Percentiles rank a stretch among this genome's conserved stretches.
Conservation (phyloP, 2,888 invertebrate genomes). For the Torymus aiolomorphi region DNA sequence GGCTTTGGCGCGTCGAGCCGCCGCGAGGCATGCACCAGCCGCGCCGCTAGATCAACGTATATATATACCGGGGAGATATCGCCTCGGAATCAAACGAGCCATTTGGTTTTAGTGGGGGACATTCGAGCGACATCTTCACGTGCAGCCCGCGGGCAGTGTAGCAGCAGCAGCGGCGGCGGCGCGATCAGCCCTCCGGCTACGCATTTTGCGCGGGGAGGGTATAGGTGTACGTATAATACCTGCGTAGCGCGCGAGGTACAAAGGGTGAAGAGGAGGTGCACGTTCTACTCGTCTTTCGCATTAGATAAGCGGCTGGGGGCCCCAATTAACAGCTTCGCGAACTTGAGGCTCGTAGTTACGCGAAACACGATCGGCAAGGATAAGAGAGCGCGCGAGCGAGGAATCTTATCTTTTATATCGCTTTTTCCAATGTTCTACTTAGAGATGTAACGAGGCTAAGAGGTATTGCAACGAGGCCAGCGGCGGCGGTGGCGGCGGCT, state of each 20-base stretch:
- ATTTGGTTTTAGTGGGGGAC: slow-evolving; percentile 73
- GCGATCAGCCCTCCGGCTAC: slow-evolving; percentile 53
- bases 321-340: slow-evolving; percentile 55
- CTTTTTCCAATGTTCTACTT: slow-evolving; percentile 16
- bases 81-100: slow-evolving; percentile 75
- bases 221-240: background rate
- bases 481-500: background rate
- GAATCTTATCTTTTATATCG: slow-evolving; percentile 37
- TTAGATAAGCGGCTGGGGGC: slow-evolving; percentile 54
- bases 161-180: slow-evolving; percentile 47
- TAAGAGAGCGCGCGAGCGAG: background rate
- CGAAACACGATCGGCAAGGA: slow-evolving; percentile 34
- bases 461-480: background rate
- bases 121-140: slow-evolving; percentile 71
- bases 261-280: background rate
- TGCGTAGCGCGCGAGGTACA: background rate
- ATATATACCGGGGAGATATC: slow-evolving; percentile 67
- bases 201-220: too few relatives aligned
- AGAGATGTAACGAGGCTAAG: slow-evolving; percentile 4
- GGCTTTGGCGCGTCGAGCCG: too few relatives aligned
- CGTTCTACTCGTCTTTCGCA: slow-evolving; percentile 50
- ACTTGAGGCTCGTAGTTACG: slow-evolving; percentile 37
- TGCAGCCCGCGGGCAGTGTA: slow-evolving; percentile 64
- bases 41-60: background rate
- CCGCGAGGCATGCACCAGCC: background rate